Base-by-base conservation (phyloP, 2,888 invertebrate species). In the Pristionchus mayeri region DNA sequence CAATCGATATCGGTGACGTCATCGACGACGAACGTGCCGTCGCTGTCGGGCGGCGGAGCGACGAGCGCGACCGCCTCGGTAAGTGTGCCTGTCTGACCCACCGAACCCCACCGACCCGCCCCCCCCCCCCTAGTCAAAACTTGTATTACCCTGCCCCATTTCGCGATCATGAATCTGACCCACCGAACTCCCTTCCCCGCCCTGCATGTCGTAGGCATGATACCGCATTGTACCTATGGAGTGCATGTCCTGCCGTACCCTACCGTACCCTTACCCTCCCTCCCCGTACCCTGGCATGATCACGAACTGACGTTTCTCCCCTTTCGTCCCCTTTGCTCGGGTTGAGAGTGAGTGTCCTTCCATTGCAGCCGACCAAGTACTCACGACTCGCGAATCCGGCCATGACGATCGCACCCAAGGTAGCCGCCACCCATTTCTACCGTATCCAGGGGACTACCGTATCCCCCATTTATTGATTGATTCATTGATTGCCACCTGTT, bases 1-100 rank as follows among this genome's bases (percentile, higher is more conserved):
- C 88, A 88, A 82, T 86, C 87, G 44, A 57, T 87, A 13, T 50
- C 48, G 80, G 86, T 89, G 85, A 89, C 87, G 24, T 87, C 87
- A 37, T 88, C 89, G 40, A 86, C 90, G 40, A 87, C 88, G 16
- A 82, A 82, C 44, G 63, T 82, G 27, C 48, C 82, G 1, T 60
- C 44, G 11, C 44, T 82, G 40, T 80, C 80, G 57, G 80, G 80
- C 34, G 82, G 82, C 21, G 82, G 82, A 3, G 21, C 48, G 0
- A 24, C 82, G 16, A 44, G 44, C 24, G 60, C 21, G 21, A 63
- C 44, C 11, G 82, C 82, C 0, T 63, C 82, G 63, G 82, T 82
- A 27, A 82, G 82, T 24, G 3, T n/a, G 27, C 44, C 7, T 9
- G 44, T 9, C 7, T 44, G 44, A 44, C 50, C 76, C 76, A 48